A percentile compares a stretch with the other conserved stretches of the same genome.
Evolutionary conservation across 2,797 vertebrate species (phyloP).

Genomic region (Melanotaenia parkinsoni): DNA sequence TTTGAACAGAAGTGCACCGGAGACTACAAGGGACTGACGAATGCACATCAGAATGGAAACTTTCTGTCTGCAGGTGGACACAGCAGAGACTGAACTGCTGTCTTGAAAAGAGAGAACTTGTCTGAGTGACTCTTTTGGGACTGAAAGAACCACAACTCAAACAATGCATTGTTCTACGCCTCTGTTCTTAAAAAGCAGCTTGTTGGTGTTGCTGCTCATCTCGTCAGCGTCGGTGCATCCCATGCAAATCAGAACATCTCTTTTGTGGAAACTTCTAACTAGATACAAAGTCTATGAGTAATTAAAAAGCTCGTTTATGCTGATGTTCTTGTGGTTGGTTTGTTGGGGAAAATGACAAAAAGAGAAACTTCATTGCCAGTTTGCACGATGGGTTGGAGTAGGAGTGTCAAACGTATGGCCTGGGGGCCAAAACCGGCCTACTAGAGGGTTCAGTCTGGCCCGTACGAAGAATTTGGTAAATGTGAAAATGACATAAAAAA

Average conservation of each 20-base stretch:
- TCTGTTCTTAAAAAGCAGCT: conserved; percentile 49
- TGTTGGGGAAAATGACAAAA: background rate
- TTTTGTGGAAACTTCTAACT: conserved; percentile 31
- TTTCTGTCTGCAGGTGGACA: conserved; percentile 40
- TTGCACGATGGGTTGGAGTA: background rate
- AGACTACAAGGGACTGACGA: conserved; percentile 26
- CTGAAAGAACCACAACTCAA: conserved; percentile 49
- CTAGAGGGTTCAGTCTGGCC: too few species aligned
- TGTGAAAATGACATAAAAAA: too few species aligned
- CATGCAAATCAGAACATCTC: conserved; percentile 64
- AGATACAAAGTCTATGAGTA: conserved; percentile 19
- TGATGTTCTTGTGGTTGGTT: conserved; percentile 32
- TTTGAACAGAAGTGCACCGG: conserved; percentile 24
- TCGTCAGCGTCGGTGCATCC: conserved; percentile 37
- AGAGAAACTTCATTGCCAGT: conserved; percentile 3
- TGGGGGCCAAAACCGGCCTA: too few species aligned
- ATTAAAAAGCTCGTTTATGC: conserved; percentile 33
- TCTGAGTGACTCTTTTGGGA: conserved; percentile 42
- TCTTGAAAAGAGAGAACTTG: conserved; percentile 38
- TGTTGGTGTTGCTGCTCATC: conserved; percentile 44
- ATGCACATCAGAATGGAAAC: conserved; percentile 22
- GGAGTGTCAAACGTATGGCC: too few species aligned
- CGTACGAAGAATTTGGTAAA: too few species aligned
- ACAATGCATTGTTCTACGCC: conserved; percentile 46
- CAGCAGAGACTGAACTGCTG: conserved; percentile 34